Evolutionary conservation across 2,888 invertebrate genomes (phyloP), one percentile per base, ranked within the genome.

Genomic region (Choreutis nemorana): DNA sequence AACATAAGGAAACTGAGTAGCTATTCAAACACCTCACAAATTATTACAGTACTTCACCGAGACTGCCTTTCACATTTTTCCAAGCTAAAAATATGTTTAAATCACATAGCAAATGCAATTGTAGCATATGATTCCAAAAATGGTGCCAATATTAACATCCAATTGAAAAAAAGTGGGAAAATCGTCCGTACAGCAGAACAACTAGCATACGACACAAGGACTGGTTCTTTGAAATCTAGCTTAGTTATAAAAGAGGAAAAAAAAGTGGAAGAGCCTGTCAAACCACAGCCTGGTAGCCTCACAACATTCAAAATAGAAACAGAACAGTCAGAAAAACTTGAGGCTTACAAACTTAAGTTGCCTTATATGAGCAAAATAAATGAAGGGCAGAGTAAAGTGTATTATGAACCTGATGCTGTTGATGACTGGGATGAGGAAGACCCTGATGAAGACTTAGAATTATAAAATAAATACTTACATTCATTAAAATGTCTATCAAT

Each of bases 341-440:
- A 84, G 7, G 82, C 81, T 36, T 72, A 79, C 36, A 78, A 81
- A 41, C 55, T 87, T 20, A 71, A 84, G 33, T 61, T 87, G 30
- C 87, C 87, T 0, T 87, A 87, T 47, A 75, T 75, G 77, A 75
- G 62, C 41, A 79, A 78, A 39, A 72, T 73, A 28, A 70, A 77
- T 38, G 61, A 75, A 31, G 68, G 77, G 1, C 81, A 81, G 34
- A 83, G 86, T 23, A 84, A 84, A 51, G 88, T 91, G 18, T 82
- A 85, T 42, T 91, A 92, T 50, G 82, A 86, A 39, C 87, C 90
- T 6, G 91, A 92, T 63, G 85, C 84, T 30, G 81, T 84, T 2
- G 91, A 91, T 59, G 91, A 91, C 56, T 87, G 89, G 79, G 92
- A 92, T 50, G 91, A 90, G 49, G 91, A 91, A 65, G 91, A 92